Conservation (phyloP, 2,797 vertebrate genomes). For the Percopsis omiscomaycus region DNA sequence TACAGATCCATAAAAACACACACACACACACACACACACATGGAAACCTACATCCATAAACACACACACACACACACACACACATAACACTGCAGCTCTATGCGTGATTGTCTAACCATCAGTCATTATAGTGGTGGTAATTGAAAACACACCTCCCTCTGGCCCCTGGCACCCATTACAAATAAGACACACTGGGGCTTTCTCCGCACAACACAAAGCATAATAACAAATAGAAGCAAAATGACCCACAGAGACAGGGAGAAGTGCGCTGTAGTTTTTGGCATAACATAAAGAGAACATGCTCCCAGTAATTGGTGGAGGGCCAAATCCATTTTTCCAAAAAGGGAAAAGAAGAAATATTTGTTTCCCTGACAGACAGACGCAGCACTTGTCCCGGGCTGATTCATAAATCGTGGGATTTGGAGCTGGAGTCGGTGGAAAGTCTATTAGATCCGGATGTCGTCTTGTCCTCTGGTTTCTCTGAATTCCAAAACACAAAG, state of each 20-base stretch:
- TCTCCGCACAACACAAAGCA: slow-evolving; percentile 68
- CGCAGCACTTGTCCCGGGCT: slow-evolving; percentile 54
- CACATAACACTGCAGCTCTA: slow-evolving; percentile 56
- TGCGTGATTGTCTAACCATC: slow-evolving; percentile 71
- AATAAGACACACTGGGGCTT: slow-evolving; percentile 64
- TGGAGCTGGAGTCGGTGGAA: slow-evolving; percentile 61
- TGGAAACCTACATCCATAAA: too few species aligned
- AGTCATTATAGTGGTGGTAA: slow-evolving; percentile 73
- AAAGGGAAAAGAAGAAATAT: slow-evolving; percentile 64
- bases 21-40: slow-evolving; percentile 30
- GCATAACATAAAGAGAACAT: slow-evolving; percentile 66
- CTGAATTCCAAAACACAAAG: slow-evolving; percentile 50
- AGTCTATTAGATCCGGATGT: slow-evolving; percentile 68
- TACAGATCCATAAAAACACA: slow-evolving; percentile 27
- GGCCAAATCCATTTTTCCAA: slow-evolving; percentile 68
- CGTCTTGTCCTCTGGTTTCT: slow-evolving; percentile 57
- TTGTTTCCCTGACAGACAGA: slow-evolving; percentile 67
- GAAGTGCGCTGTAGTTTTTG: slow-evolving; percentile 67
- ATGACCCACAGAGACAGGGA: slow-evolving; percentile 52
- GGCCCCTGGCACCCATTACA: slow-evolving; percentile 67
- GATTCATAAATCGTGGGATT: slow-evolving; percentile 71
- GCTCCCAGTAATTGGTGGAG: slow-evolving; percentile 58
- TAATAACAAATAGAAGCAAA: slow-evolving; percentile 68
- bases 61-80: slow-evolving; percentile 15
- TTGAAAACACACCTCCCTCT: slow-evolving; percentile 75